Conservation (phyloP, 2,113 vertebrate species). For the Procavia capensis region DNA sequence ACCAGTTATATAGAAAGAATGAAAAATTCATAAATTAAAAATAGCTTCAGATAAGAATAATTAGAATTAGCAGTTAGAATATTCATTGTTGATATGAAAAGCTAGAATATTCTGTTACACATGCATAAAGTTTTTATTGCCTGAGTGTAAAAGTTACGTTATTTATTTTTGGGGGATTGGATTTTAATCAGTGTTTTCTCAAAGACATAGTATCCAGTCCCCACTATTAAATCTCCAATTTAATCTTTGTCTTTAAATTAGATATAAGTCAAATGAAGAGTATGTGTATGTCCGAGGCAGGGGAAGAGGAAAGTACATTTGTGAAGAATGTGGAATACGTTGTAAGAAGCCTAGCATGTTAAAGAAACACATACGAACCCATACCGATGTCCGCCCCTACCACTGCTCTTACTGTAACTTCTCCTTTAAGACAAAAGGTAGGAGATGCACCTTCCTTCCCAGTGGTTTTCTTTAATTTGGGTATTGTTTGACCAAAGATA, state of each 20-base stretch:
- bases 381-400: constrained; percentile 97
- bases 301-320: constrained; percentile 98
- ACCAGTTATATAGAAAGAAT: not conserved
- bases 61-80: constrained; percentile 47
- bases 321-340: constrained; percentile 98
- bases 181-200: constrained; percentile 60
- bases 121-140: constrained; percentile 13
- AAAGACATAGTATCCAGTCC: constrained; percentile 36
- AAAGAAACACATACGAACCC: constrained; percentile 98
- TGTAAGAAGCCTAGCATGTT: constrained; percentile 99
- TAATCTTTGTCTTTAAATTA: constrained; percentile 79
- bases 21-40: constrained; percentile 37
- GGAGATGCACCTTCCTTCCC: not conserved
- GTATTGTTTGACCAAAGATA: not conserved
- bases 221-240: constrained; percentile 8
- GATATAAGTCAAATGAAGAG: constrained; percentile 99
- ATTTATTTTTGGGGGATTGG: constrained; percentile 55
- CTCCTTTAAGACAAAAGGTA: constrained; percentile 99
- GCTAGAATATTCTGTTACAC: constrained; percentile 31
- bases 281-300: constrained; percentile 98
- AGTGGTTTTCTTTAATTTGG: not conserved
- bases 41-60: not conserved
- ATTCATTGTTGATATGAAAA: constrained; percentile 10
- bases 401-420: constrained; percentile 99
- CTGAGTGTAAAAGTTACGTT: constrained; percentile 42